These are phyloP conservation scores for Ectropis grisescens DNA, from an alignment of 1,140 invertebrate genomes.

Conservation along the genomic window DNA sequence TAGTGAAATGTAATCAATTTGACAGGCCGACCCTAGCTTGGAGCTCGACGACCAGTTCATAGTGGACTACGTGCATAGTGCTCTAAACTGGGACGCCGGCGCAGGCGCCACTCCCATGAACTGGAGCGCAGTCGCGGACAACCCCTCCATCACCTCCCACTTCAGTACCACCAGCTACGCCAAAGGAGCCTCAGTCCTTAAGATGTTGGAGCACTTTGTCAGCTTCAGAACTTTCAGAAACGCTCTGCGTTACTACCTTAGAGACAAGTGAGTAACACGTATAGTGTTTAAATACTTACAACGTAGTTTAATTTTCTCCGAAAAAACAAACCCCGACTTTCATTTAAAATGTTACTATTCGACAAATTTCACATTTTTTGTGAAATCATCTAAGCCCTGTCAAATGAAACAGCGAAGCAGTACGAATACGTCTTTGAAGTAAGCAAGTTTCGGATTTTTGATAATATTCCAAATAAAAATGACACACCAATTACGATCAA, in stretches of 20 bases:
- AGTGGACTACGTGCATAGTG: slow-evolving; percentile 75
- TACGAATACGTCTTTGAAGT: too few relatives aligned
- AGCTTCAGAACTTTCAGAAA: slow-evolving; percentile 75
- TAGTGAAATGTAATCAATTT: too few relatives aligned
- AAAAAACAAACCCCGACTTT: too few relatives aligned
- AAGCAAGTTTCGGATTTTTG: too few relatives aligned
- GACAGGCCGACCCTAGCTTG: slow-evolving; percentile 61
- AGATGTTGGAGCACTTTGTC: slow-evolving; percentile 83
- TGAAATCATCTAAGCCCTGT: too few relatives aligned
- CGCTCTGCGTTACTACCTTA: slow-evolving; percentile 72
- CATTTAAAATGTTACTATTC: slow-evolving; percentile 1
- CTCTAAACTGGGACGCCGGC: slow-evolving; percentile 75
- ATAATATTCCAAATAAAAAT: too few relatives aligned
- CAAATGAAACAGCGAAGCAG: too few relatives aligned
- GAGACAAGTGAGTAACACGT: slow-evolving; percentile 51
- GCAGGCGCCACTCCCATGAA: slow-evolving; percentile 74
- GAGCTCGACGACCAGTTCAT: slow-evolving; percentile 73
- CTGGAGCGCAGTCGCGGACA: slow-evolving; percentile 30
- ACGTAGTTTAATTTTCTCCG: neutral
- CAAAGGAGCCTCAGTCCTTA: slow-evolving; percentile 78
- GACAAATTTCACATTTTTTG: too few relatives aligned
- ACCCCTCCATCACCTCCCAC: slow-evolving; percentile 68
- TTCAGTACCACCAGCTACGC: slow-evolving; percentile 81
- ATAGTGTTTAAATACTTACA: neutral
- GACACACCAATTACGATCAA: too few relatives aligned